Percentiles rank a stretch among this genome's conserved stretches.
These are phyloP conservation scores for Phanerotoma sp. DNA, from an alignment of 2,888 invertebrate genomes.

Conservation along the genomic window DNA sequence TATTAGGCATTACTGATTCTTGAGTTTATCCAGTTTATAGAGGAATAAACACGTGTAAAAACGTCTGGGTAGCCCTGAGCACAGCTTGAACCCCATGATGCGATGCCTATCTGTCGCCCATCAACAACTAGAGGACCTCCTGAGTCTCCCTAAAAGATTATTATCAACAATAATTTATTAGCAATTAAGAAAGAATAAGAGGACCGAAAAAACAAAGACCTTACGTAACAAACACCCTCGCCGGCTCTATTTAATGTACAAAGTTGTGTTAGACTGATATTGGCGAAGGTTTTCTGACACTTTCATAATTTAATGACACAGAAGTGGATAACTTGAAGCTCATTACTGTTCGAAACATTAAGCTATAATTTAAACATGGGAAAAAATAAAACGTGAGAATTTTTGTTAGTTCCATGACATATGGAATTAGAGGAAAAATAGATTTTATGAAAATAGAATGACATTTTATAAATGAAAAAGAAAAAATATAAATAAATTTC, in stretches of 20 bases:
- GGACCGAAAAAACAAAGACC: neutral
- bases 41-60: slow-evolving; percentile 23
- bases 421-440: too few species aligned
- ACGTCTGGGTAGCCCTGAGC: slow-evolving; percentile 27
- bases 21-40: slow-evolving; percentile 22
- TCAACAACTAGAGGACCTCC: slow-evolving; percentile 32
- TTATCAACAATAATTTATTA: neutral
- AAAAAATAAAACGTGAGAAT: too few species aligned
- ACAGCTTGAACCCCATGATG: slow-evolving; percentile 43
- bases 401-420: too few species aligned
- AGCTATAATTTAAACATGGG: neutral
- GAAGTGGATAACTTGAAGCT: slow-evolving; percentile 5
- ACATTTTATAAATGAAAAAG: too few species aligned
- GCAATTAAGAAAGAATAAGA: neutral
- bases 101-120: slow-evolving; percentile 41
- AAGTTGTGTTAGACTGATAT: neutral
- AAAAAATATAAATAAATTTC: too few species aligned
- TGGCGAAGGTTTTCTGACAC: slow-evolving; percentile 1
- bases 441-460: too few species aligned
- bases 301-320: slow-evolving; percentile 2
- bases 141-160: slow-evolving; percentile 27
- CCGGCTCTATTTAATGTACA: neutral
- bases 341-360: neutral
- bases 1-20: too few species aligned
- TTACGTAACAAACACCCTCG: slow-evolving; percentile 3